Evolutionary conservation across 2,797 vertebrate genomes (phyloP), one percentile per base, ranked within the genome.

Genomic region (Clarias platycephalus): DNA sequence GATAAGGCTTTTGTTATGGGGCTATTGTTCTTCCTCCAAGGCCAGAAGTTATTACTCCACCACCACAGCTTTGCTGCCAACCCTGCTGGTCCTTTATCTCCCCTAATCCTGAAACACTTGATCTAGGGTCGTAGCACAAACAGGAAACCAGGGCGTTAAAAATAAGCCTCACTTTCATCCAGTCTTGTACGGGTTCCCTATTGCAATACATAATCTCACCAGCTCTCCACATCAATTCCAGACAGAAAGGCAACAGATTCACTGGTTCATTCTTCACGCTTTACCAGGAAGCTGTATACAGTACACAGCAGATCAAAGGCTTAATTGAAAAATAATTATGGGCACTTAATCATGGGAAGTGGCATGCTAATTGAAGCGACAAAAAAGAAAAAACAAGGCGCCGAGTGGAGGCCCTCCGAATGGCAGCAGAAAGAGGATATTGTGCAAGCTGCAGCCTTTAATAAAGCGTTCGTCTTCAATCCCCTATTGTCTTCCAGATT

Each of bases 251-350:
- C 92, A 93, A 95, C 94, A 94, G 93, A 95, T 94, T 93, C 89
- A 93, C 91, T 93, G 91, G 92, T 94, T 95, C 94, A 94, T 94
- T 94, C 93, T 94, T 93, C 87, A 89, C 66, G 87, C 84, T 90
- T 82, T 89, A 90, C 93, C 84, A 86, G 92, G 90, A 91, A 93
- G 93, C 94, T 93, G 94, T 94, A 91, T 92, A 97, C 96, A 95
- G 95, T 93, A 95, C 93, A 94, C 94, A 93, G 89, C 96, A 97
- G 96, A 98, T 98, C 97, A 96, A 97, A 98, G 97, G 96, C 97
- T 97, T 99, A 98, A 99, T 99, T 99, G 98, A 99, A 99, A 98
- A 99, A 98, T 99, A 99, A 99, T 99, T 98, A 98, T 97, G 97
- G 97, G 96, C 97, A 97, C 97, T 99, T 98, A 98, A 99, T 99